These are phyloP conservation scores for Haemorhous mexicanus DNA, from an alignment of 2,113 vertebrate genomes.

Conservation along the genomic window DNA sequence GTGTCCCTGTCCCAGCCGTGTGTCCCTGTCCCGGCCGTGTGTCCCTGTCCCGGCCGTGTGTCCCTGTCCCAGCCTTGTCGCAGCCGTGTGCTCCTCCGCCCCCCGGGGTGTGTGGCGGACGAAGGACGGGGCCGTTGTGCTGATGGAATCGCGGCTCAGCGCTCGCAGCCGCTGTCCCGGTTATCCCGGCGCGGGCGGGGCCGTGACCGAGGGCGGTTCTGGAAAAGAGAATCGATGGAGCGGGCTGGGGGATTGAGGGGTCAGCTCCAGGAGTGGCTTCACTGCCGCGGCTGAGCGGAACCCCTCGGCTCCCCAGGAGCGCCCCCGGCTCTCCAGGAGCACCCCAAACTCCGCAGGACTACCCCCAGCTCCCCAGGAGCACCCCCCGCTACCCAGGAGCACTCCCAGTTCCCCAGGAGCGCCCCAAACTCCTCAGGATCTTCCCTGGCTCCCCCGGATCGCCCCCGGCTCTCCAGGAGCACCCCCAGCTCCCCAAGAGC, in stretches of 20 bases:
- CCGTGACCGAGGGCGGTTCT: background rate
- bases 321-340: no score
- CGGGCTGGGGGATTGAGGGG: background rate
- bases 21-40: background rate
- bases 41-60: background rate
- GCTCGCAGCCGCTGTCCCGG: slow-evolving; percentile 46
- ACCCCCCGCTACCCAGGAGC: no score
- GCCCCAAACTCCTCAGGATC: no score
- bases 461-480: no score
- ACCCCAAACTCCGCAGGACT: rapidly evolving
- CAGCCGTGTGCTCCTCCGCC: no score
- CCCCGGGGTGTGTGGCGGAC: background rate
- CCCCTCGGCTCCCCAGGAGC: rapidly evolving
- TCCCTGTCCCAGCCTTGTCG: no score
- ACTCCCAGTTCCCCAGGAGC: rapidly evolving
- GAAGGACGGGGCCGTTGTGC: slow-evolving; percentile 41
- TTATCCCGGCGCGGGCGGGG: slow-evolving; percentile 25
- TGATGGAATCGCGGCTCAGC: slow-evolving; percentile 53
- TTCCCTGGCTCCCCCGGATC: no score
- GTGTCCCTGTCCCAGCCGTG: background rate
- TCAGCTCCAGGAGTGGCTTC: background rate
- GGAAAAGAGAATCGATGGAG: background rate
- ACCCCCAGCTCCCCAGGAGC: no score
- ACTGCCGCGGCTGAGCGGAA: background rate
- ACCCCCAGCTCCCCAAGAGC: no score